A percentile compares a stretch with the other conserved stretches of the same genome.
These are phyloP conservation scores for Alethe castanea DNA, from an alignment of 2,113 vertebrate genomes.

Conservation along the genomic window DNA sequence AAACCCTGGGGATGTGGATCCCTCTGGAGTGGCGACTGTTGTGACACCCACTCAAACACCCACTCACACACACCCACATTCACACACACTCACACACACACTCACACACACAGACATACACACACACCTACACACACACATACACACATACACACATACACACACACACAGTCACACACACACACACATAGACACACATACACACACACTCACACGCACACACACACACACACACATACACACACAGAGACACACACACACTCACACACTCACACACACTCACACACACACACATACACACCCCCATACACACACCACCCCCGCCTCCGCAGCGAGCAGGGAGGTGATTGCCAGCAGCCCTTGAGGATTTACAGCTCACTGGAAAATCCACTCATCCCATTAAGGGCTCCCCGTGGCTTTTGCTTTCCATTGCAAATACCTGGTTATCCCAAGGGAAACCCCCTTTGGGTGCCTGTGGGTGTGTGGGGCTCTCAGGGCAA, in stretches of 20 bases:
- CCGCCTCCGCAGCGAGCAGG: fast-evolving
- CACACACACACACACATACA: not conserved
- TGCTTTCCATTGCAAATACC: constrained; percentile 24
- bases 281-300: not conserved
- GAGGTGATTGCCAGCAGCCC: not conserved
- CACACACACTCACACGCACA: no score
- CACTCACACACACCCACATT: no score
- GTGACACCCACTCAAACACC: not conserved
- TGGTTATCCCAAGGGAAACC: not conserved
- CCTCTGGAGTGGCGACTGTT: not conserved
- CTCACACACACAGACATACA: no score
- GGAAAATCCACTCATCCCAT: constrained; percentile 61
- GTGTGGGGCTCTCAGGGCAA: not conserved
- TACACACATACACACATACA: no score
- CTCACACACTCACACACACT: not conserved
- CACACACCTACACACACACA: no score
- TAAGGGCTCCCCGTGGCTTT: constrained; percentile 22
- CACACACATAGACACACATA: no score
- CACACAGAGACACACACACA: not conserved
- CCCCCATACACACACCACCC: no score
- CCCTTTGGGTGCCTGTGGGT: not conserved
- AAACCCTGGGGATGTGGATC: not conserved
- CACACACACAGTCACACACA: no score
- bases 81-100: not conserved
- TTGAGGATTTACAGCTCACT: constrained; percentile 25